Evolutionary conservation across 2,888 invertebrate genomes (phyloP), one percentile per base, ranked within the genome.

Genomic region (Patella caerulea): DNA sequence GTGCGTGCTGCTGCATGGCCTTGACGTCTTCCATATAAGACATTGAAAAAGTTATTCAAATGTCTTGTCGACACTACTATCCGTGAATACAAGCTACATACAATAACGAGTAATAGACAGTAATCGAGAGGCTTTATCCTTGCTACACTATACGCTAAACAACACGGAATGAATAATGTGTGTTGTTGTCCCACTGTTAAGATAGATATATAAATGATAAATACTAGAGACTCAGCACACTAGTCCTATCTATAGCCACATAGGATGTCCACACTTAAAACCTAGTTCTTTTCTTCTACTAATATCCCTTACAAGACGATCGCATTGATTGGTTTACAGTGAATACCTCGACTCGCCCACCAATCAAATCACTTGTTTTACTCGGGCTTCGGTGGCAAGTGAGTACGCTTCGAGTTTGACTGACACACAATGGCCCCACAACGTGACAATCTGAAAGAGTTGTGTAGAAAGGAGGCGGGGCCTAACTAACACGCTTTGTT

Each of bases 11-110:
- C 65, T 65, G 65, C 65, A 65, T 65, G 11, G 65, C 65, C 14
- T 65, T 65, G 19, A 65, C 65, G 65, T 65, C 65, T 65, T 65
- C 65, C 65, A 65, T 65, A 65, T 65, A 65, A 19, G 65, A 65
- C 65, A 65, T 65, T 45, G 45, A 45, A 45, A 45, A 45, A 45
- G 45, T 45, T 45, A 45, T 45, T 45, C 45, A 45, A 9, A 45
- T 45, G 45, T 45, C 45, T 7, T 45, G 45, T 45, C 45, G 45
- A 45, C 45, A 45, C 7, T 45, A 7, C 45, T 45, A 45, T 45
- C 45, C 45, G 1, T 45, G 45, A 45, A 45, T 45, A 45, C 45
- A 45, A 45, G 9, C 45, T 45, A 45, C 45, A 45, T 45, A 45
- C 45, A 45, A 45, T 45, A 45, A 7, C 45, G 45, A 45, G 45